phyloP scores from a whole-genome alignment of 2,113 vertebrate genomes.

The Ammodytes marinus region DNA sequence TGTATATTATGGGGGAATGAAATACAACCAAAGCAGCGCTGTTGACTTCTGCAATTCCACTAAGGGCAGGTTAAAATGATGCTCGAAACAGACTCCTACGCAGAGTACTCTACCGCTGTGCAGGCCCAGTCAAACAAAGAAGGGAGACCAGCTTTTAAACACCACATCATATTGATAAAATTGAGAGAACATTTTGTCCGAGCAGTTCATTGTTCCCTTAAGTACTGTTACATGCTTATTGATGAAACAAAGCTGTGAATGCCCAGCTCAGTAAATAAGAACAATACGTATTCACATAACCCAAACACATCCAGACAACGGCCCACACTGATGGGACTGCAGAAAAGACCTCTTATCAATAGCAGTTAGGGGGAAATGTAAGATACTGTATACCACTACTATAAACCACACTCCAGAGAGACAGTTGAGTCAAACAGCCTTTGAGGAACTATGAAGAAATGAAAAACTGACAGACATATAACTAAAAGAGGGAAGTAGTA shows the following conservation, averaged over 20 bases:
- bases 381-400: background rate
- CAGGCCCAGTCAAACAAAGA: slow-evolving; percentile 5
- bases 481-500: background rate
- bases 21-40: slow-evolving; percentile 8
- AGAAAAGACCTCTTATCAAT: slow-evolving; percentile 2
- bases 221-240: background rate
- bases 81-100: slow-evolving; percentile 15
- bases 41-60: slow-evolving; percentile 15
- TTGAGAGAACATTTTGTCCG: background rate
- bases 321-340: background rate
- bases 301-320: background rate
- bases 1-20: background rate
- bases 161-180: background rate
- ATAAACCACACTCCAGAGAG: background rate
- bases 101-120: background rate
- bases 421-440: background rate
- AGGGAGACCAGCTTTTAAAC: background rate
- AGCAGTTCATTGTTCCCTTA: background rate
- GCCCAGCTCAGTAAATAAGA: background rate
- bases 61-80: background rate
- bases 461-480: background rate
- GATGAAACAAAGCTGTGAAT: background rate
- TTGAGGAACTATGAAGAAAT: background rate
- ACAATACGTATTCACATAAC: background rate
- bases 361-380: background rate